A percentile compares a stretch with the other conserved stretches of the same genome.
Conservation (phyloP, 1,140 invertebrate genomes). For the Musca vetustissima region DNA sequence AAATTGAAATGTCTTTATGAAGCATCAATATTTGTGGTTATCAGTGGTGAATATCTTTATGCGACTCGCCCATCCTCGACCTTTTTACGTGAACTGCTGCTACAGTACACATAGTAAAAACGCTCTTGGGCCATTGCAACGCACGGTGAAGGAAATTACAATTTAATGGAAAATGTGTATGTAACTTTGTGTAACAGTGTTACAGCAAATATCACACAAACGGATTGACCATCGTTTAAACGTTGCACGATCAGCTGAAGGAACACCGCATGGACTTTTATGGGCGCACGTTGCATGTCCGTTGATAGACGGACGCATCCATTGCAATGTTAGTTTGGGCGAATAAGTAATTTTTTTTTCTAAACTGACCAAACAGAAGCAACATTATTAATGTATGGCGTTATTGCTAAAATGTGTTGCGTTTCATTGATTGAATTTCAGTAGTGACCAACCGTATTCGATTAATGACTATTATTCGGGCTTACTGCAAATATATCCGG, state of each 20-base stretch:
- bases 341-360: neutral
- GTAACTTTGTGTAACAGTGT: too few species aligned
- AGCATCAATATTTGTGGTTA: neutral
- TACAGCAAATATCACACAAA: too few species aligned
- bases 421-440: constrained; percentile 27
- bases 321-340: constrained; percentile 19
- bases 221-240: too few species aligned
- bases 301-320: neutral
- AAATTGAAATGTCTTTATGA: constrained; percentile 29
- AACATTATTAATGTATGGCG: constrained; percentile 29
- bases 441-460: neutral
- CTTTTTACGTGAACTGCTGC: neutral
- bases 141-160: constrained; percentile 5
- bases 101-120: too few species aligned
- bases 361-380: constrained; percentile 28
- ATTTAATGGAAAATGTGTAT: constrained; percentile 30
- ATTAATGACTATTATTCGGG: neutral
- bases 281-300: constrained; percentile 1
- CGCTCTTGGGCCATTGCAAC: too few species aligned
- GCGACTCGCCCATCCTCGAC: constrained; percentile 1
- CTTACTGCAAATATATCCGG: too few species aligned
- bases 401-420: constrained; percentile 30
- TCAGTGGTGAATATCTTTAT: neutral
- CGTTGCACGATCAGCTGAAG: too few species aligned
- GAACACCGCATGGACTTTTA: too few species aligned